Evolutionary conservation across 1,140 invertebrate genomes (phyloP), one percentile per base, ranked within the genome.

Genomic region (Chrysopa pallens): DNA sequence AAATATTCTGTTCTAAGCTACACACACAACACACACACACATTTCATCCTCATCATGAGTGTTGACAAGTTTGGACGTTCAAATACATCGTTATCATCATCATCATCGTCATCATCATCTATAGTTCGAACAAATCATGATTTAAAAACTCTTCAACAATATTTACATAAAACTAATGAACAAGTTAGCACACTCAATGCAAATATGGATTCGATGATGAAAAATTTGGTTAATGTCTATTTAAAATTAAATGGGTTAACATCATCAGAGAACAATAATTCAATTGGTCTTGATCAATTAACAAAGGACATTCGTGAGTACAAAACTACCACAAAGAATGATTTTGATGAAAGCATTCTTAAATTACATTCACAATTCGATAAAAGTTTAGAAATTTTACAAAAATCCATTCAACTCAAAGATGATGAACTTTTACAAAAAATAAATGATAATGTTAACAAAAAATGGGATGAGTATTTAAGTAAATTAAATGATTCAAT

Each of bases 41-140:
- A 23, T 23, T 23, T 5, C 5, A 23, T 23, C 5, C 5, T 33
- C 1, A 36, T 15, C 33, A 53, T 55, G 45, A 51, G 31, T 40
- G 28, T 52, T 17, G 49, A 55, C 37, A 50, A 53, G 36, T 46
- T 48, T 29, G 38, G 46, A 45, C 46, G 39, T 38, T 6, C 29
- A 9, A 11, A 45, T 9, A n/a, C 14, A 28, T 23, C 23, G 12
- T n/a, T n/a, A n/a, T n/a, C n/a, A n/a, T n/a, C n/a, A 37, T 14
- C 7, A 23, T 27, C n/a, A 23, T 6, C 23, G n/a, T n/a, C n/a
- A n/a, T n/a, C n/a, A n/a, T n/a, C 5, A 31, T 2, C n/a, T 12
- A n/a, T 13, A 13, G 36, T 14, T 13, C 8, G 11, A 17, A 6
- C 9, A 8, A 38, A 38, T 13, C 4, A 6, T 8, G 11, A 12